A percentile compares a stretch with the other conserved stretches of the same genome.
Evolutionary conservation across 2,797 vertebrate genomes (phyloP).

Genomic region (Hydrolagus colliei): DNA sequence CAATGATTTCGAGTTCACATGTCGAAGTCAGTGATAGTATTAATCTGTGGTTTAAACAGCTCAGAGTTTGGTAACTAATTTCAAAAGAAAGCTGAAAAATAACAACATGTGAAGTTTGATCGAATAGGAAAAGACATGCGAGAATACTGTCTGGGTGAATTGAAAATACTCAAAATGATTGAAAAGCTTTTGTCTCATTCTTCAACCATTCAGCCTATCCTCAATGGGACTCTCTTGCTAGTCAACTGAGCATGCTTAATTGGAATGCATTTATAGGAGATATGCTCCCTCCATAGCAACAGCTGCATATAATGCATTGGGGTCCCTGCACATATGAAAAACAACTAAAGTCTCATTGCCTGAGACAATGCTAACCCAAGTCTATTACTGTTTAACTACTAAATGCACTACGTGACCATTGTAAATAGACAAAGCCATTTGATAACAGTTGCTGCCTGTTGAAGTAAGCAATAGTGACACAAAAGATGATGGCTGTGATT

Average conservation of each 20-base stretch:
- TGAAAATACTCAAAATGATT: constrained; percentile 25
- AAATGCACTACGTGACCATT: background rate
- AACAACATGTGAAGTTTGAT: constrained; percentile 24
- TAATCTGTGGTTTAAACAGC: constrained; percentile 26
- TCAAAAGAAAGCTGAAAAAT: constrained; percentile 28
- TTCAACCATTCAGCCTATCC: constrained; percentile 30
- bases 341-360: background rate
- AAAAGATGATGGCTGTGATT: too few species aligned
- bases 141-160: constrained; percentile 19
- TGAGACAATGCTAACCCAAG: constrained; percentile 12
- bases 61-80: constrained; percentile 22
- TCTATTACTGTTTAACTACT: background rate
- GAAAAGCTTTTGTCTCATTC: constrained; percentile 31
- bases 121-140: constrained; percentile 27
- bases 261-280: constrained; percentile 27
- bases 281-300: constrained; percentile 29
- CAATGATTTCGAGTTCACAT: constrained; percentile 23
- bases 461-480: background rate
- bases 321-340: constrained; percentile 6
- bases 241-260: constrained; percentile 31
- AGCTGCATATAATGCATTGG: constrained; percentile 25
- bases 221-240: constrained; percentile 23
- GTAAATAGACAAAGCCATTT: background rate
- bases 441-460: background rate
- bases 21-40: constrained; percentile 29